Base-by-base conservation (phyloP, 2,113 vertebrate species). In the Crocuta crocuta region DNA sequence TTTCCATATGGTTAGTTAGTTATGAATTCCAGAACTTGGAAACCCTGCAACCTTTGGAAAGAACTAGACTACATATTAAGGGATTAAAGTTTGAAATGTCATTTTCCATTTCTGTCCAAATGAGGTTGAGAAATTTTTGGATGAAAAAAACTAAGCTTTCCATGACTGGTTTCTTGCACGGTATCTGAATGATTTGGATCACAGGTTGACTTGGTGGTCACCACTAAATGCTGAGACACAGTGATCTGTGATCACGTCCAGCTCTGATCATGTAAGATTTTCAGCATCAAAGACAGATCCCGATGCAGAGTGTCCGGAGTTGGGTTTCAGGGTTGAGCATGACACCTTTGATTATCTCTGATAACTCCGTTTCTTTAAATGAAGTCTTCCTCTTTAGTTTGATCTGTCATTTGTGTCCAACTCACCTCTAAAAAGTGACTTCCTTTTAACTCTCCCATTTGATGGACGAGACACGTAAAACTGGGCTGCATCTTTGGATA, bases 1-100 rank as follows among this genome's bases (percentile, higher is more conserved):
- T 97, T 96, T 98, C 97, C 98, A 97, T 98, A 98, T 98, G 96
- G 84, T 97, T 94, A 78, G 71, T 89, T 85, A 85, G 65, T 98
- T 97, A 96, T 97, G 92, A 97, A 89, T 96, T 97, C 86, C 96
- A 97, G 97, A 96, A 96, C 89, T 97, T 97, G 95, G 96, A 98
- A 98, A 95, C 68, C 61, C 95, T 96, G 93, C 93, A 98, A 96
- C 85, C 82, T 97, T 95, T 95, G 89, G 97, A 96, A 97, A 98
- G 91, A 95, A 96, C 71, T 66, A 98, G 93, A 94, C 91, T 97
- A 91, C 82, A 93, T 94, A 97, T 97, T 98, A 97, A 98, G 28
- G 95, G 95, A 96, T 98, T 97, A 97, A 96, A 95, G 71, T 97
- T 96, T 96, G 82, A 97, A 97, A 98, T 94, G 95, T 91, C 91